Conservation (phyloP, 2,797 vertebrate species). For the Chelon auratus region DNA sequence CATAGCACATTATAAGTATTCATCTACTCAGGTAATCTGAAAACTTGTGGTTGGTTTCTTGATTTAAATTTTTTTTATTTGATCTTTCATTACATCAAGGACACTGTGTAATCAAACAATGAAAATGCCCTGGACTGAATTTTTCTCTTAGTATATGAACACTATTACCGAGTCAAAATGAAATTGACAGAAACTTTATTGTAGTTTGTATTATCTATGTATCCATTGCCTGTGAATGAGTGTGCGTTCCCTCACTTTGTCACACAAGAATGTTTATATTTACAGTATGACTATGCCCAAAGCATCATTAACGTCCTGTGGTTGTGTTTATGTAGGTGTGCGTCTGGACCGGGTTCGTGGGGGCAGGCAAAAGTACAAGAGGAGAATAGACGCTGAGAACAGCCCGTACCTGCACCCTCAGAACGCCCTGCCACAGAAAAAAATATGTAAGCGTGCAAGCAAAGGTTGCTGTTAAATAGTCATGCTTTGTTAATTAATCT, state of each 20-base stretch:
- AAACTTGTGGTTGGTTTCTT: too few relatives aligned
- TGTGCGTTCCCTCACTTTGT: too few relatives aligned
- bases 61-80: too few relatives aligned
- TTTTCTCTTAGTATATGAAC: too few relatives aligned
- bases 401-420: slow-evolving; percentile 93
- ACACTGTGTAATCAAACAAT: background rate
- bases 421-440: slow-evolving; percentile 92
- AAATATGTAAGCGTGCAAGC: slow-evolving; percentile 88
- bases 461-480: background rate
- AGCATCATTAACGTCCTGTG: slow-evolving; percentile 29
- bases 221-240: too few relatives aligned
- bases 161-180: too few relatives aligned
- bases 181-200: too few relatives aligned
- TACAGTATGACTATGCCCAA: background rate
- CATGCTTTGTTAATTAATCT: background rate
- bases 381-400: slow-evolving; percentile 95
- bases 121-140: too few relatives aligned
- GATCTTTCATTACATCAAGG: background rate
- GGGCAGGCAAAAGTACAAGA: slow-evolving; percentile 98
- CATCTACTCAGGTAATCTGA: too few relatives aligned
- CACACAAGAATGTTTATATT: slow-evolving; percentile 2
- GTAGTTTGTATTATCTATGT: too few relatives aligned
- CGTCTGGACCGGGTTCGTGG: slow-evolving; percentile 97
- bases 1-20: too few relatives aligned
- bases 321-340: slow-evolving; percentile 84